Evolutionary conservation across 2,888 invertebrate species (phyloP), one percentile per base, ranked within the genome.

Genomic region (Operophtera brumata): DNA sequence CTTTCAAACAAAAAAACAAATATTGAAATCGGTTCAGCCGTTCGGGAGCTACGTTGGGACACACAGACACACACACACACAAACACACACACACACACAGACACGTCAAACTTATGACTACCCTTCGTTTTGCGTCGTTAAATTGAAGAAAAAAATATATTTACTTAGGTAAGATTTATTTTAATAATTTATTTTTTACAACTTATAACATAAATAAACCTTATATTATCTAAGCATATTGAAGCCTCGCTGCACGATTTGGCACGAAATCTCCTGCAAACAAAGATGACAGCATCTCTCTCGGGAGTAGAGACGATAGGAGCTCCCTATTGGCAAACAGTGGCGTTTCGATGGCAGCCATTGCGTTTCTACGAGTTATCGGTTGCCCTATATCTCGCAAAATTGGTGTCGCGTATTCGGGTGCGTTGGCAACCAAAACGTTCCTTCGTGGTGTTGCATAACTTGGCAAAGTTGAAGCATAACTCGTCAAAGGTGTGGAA

Each of bases 171-270:
- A 20, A 20, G 4, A 4, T 20, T 11, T 40, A 26, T 40, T 20
- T 20, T 20, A 43, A 47, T 47, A 48, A 28, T 48, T 48, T 48
- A 48, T 49, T 49, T 20, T 30, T 43, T 37, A 49, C 2, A 49
- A 34, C 9, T 20, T 32, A 32, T 5, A 13, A n/a, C 8, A 51
- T 44, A 45, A 51, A 51, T 46, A 41, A 8, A 6, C 35, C 8
- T 12, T 28, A 11, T 20, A 3, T 26, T 2, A 20, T 25, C 28
- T 41, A 54, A 10, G 46, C 34, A 11, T 57, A 57, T 14, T 50
- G 36, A 26, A 50, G 20, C 32, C 40, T 57, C 9, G 57, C 32
- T 7, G 43, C 36, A 7, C 41, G 42, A 37, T 39, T 54, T 4
- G 53, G 36, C 1, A 14, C 20, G 40, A 41, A 42, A 40, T 59